Base-by-base conservation (phyloP, 2,797 vertebrate genomes). In the Dromococcyx pavoninus region DNA sequence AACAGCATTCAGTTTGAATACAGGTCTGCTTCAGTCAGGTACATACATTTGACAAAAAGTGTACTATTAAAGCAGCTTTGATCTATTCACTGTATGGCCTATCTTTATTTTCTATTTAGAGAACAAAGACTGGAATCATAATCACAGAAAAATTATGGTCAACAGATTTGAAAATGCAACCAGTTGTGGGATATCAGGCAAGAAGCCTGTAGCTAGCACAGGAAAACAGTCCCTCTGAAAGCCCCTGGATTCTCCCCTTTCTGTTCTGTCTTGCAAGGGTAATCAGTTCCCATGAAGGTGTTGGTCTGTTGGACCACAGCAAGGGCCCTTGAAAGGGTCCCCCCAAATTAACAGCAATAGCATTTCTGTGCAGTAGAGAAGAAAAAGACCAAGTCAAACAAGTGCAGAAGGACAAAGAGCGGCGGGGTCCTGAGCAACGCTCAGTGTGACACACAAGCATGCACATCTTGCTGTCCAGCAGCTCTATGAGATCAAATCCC, bases 1-100 rank as follows among this genome's bases (percentile, higher is more conserved):
- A 87, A 92, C 50, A 88, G 61, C 64, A 82, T 76, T 85, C 71
- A 22, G 65, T 74, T 82, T 92, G 75, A 85, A 87, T 65, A 56
- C 25, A 92, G 33, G 24, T 74, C 86, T 79, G 44, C 71, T 79
- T 32, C 5, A 10, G 15, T 32, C 5, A 10, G 15, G 21, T 66
- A 50, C 23, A 30, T 28, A 83, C n/a, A 8, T 73, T 67, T 86
- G 65, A 91, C 65, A 91, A 76, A 35, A 83, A 74, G 8, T 4
- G 7, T 24, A 6, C 56, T 65, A 44, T 71, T 83, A 79, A 80
- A 87, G 65, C 9, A 73, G 33, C 78, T 91, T 91, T 89, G 30
- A 87, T 74, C 86, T 60, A 50, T 25, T 92, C 81, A 50, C 41
- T 51, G 19, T 50, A 22, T 5, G 30, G 58, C 58, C 84, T 73